These are phyloP conservation scores for Chelon auratus DNA, from an alignment of 2,797 vertebrate species.

Conservation along the genomic window DNA sequence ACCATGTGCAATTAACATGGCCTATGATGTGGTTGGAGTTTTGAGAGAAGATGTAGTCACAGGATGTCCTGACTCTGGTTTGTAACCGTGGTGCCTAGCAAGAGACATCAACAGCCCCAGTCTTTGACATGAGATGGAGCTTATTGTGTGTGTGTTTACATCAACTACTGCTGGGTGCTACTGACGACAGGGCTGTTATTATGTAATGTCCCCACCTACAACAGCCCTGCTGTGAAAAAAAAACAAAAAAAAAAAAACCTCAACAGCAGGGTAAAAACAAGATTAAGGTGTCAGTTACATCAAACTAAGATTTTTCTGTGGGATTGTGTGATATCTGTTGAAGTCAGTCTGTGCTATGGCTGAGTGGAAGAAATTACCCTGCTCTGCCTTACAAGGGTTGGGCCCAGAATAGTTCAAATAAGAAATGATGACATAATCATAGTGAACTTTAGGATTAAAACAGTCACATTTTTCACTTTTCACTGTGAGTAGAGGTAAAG, in stretches of 20 bases:
- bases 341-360: not conserved
- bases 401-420: not conserved
- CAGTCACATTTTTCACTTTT: no score
- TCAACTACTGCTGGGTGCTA: slow-evolving; percentile 7
- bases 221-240: slow-evolving; percentile 1
- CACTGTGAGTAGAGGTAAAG: not conserved
- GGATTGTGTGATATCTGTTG: not conserved
- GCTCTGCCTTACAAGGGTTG: not conserved
- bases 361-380: not conserved
- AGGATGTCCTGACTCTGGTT: not conserved
- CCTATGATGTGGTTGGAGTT: not conserved
- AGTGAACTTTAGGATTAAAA: not conserved
- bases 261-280: no score
- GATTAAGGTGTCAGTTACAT: not conserved
- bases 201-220: slow-evolving; percentile 3
- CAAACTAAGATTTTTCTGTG: not conserved
- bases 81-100: slow-evolving; percentile 22
- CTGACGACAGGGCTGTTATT: slow-evolving; percentile 21
- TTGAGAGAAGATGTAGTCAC: not conserved
- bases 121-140: not conserved
- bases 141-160: not conserved
- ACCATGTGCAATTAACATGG: not conserved
- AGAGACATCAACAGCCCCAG: slow-evolving; percentile 19
- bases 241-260: no score
- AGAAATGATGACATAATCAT: not conserved